phyloP scores from a whole-genome alignment of 2,797 vertebrate species.

The Muscicapa comitata region DNA sequence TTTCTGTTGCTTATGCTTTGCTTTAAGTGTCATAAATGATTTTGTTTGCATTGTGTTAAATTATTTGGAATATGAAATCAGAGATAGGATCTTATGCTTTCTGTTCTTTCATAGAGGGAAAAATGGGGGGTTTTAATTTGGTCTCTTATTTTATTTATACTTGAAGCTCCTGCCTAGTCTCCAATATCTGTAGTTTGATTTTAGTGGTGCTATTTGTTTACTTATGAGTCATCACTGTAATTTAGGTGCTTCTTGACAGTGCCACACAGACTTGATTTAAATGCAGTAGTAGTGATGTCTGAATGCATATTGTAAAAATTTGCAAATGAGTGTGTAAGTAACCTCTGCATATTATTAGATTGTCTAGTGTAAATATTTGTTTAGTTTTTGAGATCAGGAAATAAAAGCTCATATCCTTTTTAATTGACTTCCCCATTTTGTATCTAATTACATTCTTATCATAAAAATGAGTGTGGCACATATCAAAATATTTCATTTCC shows the following conservation, averaged over 20 bases:
- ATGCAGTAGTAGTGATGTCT: neutral
- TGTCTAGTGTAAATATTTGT: neutral
- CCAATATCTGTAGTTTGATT: neutral
- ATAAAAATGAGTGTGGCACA: neutral
- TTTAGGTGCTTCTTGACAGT: neutral
- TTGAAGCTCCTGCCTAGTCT: neutral
- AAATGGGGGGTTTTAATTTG: neutral
- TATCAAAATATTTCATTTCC: neutral
- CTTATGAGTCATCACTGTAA: neutral
- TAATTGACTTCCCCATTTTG: neutral
- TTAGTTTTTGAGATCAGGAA: neutral
- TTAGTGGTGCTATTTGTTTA: neutral
- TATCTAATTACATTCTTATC: neutral
- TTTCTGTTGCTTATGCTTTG: conserved; percentile 1
- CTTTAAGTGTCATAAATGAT: neutral
- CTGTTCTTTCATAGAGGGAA: neutral
- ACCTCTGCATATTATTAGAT: neutral
- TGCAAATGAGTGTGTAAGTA: neutral
- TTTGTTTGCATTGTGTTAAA: neutral
- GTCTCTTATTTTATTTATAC: neutral
- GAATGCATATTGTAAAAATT: neutral
- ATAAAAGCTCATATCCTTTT: neutral
- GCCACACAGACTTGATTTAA: neutral
- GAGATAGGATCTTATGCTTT: neutral
- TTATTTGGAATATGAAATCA: neutral